Percentiles rank a stretch among this genome's conserved stretches.
phyloP scores from a whole-genome alignment of 2,113 vertebrate species.

The Callopanchax toddi region DNA sequence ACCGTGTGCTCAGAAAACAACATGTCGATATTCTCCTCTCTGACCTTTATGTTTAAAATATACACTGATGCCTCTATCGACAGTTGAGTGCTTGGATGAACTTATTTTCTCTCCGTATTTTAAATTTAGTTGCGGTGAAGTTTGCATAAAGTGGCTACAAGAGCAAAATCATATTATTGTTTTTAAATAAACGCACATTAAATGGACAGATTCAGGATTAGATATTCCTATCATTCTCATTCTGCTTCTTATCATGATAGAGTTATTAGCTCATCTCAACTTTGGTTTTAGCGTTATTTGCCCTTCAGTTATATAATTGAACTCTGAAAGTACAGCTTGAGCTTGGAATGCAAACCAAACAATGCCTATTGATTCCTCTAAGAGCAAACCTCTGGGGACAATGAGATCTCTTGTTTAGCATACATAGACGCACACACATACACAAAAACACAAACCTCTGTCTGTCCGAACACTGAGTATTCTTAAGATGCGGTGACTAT shows the following conservation, averaged over 20 bases:
- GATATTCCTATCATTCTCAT: not conserved
- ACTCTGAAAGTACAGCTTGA: slow-evolving; percentile 49
- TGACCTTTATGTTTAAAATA: slow-evolving; percentile 61
- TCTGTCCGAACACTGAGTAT: slow-evolving; percentile 49
- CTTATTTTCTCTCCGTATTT: no score
- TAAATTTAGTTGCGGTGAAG: not conserved
- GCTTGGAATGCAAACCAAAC: slow-evolving; percentile 57
- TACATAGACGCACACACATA: slow-evolving; percentile 38
- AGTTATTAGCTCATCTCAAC: slow-evolving; percentile 8
- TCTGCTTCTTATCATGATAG: not conserved
- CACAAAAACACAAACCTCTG: slow-evolving; percentile 52
- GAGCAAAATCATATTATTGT: not conserved
- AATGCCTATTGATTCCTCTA: slow-evolving; percentile 70
- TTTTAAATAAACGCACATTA: not conserved
- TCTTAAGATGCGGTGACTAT: slow-evolving; percentile 62
- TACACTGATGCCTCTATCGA: slow-evolving; percentile 16
- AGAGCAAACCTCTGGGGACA: slow-evolving; percentile 67
- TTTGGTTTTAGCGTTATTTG: slow-evolving; percentile 35
- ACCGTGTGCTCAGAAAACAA: slow-evolving; percentile 56
- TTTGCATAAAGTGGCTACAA: not conserved
- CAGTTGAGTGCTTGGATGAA: not conserved
- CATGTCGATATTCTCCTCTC: slow-evolving; percentile 55
- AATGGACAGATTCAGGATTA: not conserved
- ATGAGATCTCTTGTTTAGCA: slow-evolving; percentile 70
- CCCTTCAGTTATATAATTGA: slow-evolving; percentile 42